phyloP scores from a whole-genome alignment of 2,888 invertebrate genomes.

The Hyposoter dolosus region DNA sequence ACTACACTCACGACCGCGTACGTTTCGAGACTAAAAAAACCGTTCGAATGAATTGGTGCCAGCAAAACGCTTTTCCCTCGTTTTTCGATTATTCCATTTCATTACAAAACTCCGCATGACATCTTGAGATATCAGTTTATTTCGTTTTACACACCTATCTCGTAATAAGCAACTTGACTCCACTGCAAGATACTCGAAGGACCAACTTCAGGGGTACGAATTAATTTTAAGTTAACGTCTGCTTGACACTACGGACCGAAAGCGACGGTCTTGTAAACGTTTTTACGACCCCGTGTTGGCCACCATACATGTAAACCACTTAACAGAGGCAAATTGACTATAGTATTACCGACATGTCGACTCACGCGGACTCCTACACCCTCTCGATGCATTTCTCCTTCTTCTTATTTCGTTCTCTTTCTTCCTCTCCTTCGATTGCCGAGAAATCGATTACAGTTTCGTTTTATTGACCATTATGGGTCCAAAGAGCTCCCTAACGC shows the following conservation, averaged over 20 bases:
- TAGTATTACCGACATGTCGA: conserved; percentile 63
- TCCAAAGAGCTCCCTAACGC: conserved; percentile 77
- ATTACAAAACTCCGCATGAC: not conserved
- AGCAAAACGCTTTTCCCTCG: not conserved
- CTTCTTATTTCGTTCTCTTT: conserved; percentile 46
- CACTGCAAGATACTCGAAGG: conserved; percentile 7
- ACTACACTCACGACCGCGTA: conserved; percentile 9
- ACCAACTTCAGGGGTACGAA: conserved; percentile 39
- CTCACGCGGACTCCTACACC: conserved; percentile 33
- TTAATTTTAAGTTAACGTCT: conserved; percentile 33
- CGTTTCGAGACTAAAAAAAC: conserved; percentile 47
- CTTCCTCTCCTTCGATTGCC: conserved; percentile 75
- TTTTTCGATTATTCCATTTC: conserved; percentile 2
- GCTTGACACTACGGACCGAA: conserved; percentile 48
- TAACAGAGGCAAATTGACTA: conserved; percentile 80
- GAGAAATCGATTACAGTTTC: conserved; percentile 80
- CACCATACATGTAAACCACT: conserved; percentile 77
- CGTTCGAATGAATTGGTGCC: conserved; percentile 22
- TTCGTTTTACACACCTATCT: conserved; percentile 1
- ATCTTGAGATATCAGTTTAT: conserved; percentile 11
- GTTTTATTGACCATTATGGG: conserved; percentile 80
- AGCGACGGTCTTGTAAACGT: conserved; percentile 71
- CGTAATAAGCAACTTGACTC: not conserved
- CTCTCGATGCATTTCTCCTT: conserved; percentile 30
- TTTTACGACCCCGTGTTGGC: conserved; percentile 75